Conservation (phyloP, 1,140 invertebrate species). For the Orchestia grillus region DNA sequence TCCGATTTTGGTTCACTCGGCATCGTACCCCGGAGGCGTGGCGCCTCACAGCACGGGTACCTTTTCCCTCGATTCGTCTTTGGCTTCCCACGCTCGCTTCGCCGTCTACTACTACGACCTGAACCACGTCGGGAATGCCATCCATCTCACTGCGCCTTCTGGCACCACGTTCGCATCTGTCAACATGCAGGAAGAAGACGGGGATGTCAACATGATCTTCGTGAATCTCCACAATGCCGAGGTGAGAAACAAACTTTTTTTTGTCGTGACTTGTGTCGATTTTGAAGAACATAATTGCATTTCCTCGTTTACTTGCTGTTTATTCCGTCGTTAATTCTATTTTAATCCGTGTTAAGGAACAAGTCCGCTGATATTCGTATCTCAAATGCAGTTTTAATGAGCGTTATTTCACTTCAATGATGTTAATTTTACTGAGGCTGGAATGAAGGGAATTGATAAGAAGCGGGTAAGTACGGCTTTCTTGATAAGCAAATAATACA, state of each 20-base stretch:
- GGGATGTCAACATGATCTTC: conserved; percentile 59
- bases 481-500: no score
- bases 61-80: conserved; percentile 48
- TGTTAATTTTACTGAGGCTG: background rate
- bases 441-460: background rate
- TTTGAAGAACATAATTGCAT: no score
- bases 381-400: background rate
- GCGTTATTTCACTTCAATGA: background rate
- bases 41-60: conserved; percentile 18
- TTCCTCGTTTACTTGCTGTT: no score
- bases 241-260: background rate
- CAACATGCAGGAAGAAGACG: conserved; percentile 60
- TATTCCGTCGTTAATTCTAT: background rate
- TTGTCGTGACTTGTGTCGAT: background rate
- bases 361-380: background rate
- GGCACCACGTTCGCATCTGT: conserved; percentile 58
- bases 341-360: no score
- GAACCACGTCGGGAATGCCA: conserved; percentile 58
- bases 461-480: background rate
- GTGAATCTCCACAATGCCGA: conserved; percentile 59
- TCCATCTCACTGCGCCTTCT: conserved; percentile 58
- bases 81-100: conserved; percentile 51
- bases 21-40: conserved; percentile 38
- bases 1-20: conserved; percentile 47
- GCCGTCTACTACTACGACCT: conserved; percentile 59